These are phyloP conservation scores for Cosmopolites sordidus DNA, from an alignment of 2,888 invertebrate genomes.

Conservation along the genomic window DNA sequence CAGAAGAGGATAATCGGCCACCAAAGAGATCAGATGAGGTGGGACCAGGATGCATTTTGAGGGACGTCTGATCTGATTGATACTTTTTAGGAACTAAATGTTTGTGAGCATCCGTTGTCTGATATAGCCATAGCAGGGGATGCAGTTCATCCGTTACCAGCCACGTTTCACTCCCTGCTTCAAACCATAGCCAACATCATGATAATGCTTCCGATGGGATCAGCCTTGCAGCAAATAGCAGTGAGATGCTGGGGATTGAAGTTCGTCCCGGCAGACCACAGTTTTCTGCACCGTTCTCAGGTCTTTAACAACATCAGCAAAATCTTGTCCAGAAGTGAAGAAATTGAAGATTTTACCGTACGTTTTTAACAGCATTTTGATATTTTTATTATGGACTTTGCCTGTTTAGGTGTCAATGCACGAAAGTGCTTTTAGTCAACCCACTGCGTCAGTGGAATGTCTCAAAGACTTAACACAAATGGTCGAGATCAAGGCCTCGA, in stretches of 20 bases:
- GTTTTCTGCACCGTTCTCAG: slow-evolving; percentile 73
- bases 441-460: slow-evolving; percentile 57
- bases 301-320: slow-evolving; percentile 96
- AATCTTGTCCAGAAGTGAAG: slow-evolving; percentile 89
- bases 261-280: slow-evolving; percentile 84
- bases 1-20: slow-evolving; percentile 54
- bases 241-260: slow-evolving; percentile 90
- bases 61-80: no score
- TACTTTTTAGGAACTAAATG: slow-evolving; percentile 51
- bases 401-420: slow-evolving; percentile 50
- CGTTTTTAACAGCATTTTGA: neutral
- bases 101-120: slow-evolving; percentile 75
- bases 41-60: no score
- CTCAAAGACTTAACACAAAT: slow-evolving; percentile 70
- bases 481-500: slow-evolving; percentile 83
- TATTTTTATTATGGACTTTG: neutral
- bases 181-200: slow-evolving; percentile 92
- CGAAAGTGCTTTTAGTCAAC: slow-evolving; percentile 52
- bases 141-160: slow-evolving; percentile 59
- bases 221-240: slow-evolving; percentile 85
- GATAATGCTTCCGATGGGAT: slow-evolving; percentile 80
- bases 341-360: slow-evolving; percentile 60
- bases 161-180: slow-evolving; percentile 73
- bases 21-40: slow-evolving; percentile 46
- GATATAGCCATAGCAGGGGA: slow-evolving; percentile 74